phyloP scores from a whole-genome alignment of 2,113 vertebrate species.

The Acanthochromis polyacanthus region DNA sequence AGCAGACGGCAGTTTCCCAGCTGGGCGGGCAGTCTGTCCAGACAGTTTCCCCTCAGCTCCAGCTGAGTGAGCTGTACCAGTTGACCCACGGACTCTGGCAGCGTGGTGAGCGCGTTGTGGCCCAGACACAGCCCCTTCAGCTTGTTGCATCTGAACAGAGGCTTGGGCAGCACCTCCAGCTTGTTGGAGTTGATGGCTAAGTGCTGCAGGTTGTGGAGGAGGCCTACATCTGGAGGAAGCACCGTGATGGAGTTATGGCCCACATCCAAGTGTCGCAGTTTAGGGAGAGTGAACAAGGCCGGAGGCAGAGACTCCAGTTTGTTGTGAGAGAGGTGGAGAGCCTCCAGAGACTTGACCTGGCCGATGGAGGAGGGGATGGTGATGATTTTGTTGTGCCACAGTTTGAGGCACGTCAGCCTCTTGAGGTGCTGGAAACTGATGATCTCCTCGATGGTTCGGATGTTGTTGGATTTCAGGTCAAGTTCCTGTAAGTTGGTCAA shows the following conservation, averaged over 20 bases:
- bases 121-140: conserved; percentile 94
- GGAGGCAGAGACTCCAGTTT: conserved; percentile 93
- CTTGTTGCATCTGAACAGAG: conserved; percentile 94
- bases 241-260: conserved; percentile 90
- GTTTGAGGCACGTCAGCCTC: conserved; percentile 94
- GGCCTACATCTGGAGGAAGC: conserved; percentile 91
- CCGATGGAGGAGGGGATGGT: conserved; percentile 93
- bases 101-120: conserved; percentile 90
- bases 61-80: conserved; percentile 92
- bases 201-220: conserved; percentile 94
- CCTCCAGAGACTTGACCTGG: conserved; percentile 93
- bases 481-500: conserved; percentile 95
- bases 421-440: conserved; percentile 98
- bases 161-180: conserved; percentile 91
- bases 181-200: conserved; percentile 94
- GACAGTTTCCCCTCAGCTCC: conserved; percentile 95
- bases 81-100: conserved; percentile 92
- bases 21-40: conserved; percentile 91
- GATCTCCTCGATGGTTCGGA: conserved; percentile 96
- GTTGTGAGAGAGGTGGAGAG: conserved; percentile 95
- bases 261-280: conserved; percentile 94
- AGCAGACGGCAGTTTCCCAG: conserved; percentile 92
- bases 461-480: conserved; percentile 95
- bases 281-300: conserved; percentile 93
- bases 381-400: conserved; percentile 98